phyloP scores from a whole-genome alignment of 2,797 vertebrate genomes.

The Leptoclinus maculatus region DNA sequence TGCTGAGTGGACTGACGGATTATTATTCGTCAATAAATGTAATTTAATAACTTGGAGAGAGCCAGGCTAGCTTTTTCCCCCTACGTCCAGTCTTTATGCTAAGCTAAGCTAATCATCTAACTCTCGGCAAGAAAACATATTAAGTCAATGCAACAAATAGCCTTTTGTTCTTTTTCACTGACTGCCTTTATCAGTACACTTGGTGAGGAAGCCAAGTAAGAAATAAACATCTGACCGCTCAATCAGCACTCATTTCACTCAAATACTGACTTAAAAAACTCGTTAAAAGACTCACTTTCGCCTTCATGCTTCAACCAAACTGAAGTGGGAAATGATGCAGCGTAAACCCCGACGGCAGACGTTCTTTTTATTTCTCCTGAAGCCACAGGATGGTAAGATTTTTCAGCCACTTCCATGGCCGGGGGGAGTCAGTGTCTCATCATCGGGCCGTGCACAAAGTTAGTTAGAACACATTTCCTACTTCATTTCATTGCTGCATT shows the following conservation, averaged over 20 bases:
- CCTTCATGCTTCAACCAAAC: not conserved
- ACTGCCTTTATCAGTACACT: not conserved
- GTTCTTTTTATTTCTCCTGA: not conserved
- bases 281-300: not conserved
- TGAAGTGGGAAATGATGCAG: not conserved
- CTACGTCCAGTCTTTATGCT: not conserved
- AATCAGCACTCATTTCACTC: not conserved
- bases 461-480: slow-evolving; percentile 58
- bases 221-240: not conserved
- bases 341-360: not conserved
- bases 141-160: not conserved
- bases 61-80: not conserved
- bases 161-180: not conserved
- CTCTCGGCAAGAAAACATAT: not conserved
- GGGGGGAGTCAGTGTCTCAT: slow-evolving; percentile 31
- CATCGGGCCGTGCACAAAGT: slow-evolving; percentile 56
- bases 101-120: not conserved
- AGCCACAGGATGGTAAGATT: slow-evolving; percentile 1
- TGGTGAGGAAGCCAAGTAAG: not conserved
- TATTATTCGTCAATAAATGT: too few relatives aligned
- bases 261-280: not conserved
- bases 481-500: slow-evolving; percentile 75
- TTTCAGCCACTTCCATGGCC: slow-evolving; percentile 18
- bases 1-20: too few relatives aligned
- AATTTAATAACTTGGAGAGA: not conserved